Conservation (phyloP, 2,888 invertebrate species). For the Geophilus truncorum region DNA sequence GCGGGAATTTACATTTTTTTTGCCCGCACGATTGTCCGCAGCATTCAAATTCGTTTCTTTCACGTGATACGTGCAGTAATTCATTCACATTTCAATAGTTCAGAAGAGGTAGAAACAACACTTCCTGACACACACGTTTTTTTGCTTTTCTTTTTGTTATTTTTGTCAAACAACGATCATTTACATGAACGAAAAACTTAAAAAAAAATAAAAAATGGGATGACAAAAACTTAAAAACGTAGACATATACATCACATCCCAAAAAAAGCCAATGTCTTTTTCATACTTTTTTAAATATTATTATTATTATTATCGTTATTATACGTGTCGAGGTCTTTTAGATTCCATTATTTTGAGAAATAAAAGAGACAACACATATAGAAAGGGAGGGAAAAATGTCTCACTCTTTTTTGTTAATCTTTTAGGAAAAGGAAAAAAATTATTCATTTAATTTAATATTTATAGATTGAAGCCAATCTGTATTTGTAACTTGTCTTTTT, state of each 20-base stretch:
- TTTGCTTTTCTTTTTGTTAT: background rate
- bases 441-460: background rate
- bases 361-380: conserved; percentile 15
- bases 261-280: conserved; percentile 25
- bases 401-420: background rate
- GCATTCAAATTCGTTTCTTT: conserved; percentile 29
- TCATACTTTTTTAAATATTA: background rate
- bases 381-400: conserved; percentile 1
- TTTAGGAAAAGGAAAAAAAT: background rate
- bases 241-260: conserved; percentile 24
- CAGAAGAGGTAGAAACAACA: conserved; percentile 21
- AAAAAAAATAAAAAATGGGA: background rate
- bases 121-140: conserved; percentile 19
- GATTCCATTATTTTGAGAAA: background rate
- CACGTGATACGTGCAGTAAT: conserved; percentile 29
- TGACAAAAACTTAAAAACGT: conserved; percentile 15
- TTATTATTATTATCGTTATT: background rate
- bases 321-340: conserved; percentile 12
- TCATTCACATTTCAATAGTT: conserved; percentile 25
- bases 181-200: conserved; percentile 9
- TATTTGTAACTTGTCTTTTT: conserved; percentile 8
- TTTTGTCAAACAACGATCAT: conserved; percentile 21
- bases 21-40: conserved; percentile 33
- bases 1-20: background rate
- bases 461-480: conserved; percentile 17